phyloP scores from a whole-genome alignment of 2,888 invertebrate species.

The Drosophila meridionalis region DNA sequence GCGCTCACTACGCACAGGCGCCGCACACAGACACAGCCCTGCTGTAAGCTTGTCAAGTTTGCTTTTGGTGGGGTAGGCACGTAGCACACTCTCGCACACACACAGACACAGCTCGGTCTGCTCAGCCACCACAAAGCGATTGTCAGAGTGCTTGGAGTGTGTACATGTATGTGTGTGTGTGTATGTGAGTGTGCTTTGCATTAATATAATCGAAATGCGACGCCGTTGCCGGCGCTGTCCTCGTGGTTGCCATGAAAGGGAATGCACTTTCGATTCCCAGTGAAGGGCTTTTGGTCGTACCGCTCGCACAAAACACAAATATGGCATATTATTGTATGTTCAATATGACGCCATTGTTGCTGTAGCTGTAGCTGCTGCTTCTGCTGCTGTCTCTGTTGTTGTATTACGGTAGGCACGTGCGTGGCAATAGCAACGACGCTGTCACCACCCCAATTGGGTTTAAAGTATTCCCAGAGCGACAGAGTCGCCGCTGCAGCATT shows the following conservation, averaged over 20 bases:
- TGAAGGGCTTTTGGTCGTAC: constrained; percentile 59
- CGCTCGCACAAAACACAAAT: constrained; percentile 60
- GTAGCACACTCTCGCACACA: constrained; percentile 39
- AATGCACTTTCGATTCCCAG: constrained; percentile 80
- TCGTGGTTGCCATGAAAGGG: constrained; percentile 75
- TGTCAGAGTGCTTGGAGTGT: constrained; percentile 29
- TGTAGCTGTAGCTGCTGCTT: constrained; percentile 45
- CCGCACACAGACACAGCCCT: constrained; percentile 29
- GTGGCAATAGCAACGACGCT: constrained; percentile 54
- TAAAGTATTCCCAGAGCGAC: constrained; percentile 73
- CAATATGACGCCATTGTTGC: constrained; percentile 74
- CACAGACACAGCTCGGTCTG: constrained; percentile 36
- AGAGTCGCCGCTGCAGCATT: constrained; percentile 49
- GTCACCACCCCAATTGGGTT: constrained; percentile 74
- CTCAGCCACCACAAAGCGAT: constrained; percentile 58
- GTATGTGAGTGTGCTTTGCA: constrained; percentile 70
- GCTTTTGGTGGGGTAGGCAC: constrained; percentile 84
- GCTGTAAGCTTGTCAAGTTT: constrained; percentile 77
- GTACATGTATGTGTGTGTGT: constrained; percentile 16
- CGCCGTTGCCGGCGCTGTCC: constrained; percentile 54
- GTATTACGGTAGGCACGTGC: constrained; percentile 82
- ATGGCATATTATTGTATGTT: constrained; percentile 73
- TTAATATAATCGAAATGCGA: constrained; percentile 79
- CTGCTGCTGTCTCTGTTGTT: constrained; percentile 48
- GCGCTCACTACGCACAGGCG: constrained; percentile 44